Base-by-base conservation (phyloP, 2,113 vertebrate species). In the Bos javanicus region DNA sequence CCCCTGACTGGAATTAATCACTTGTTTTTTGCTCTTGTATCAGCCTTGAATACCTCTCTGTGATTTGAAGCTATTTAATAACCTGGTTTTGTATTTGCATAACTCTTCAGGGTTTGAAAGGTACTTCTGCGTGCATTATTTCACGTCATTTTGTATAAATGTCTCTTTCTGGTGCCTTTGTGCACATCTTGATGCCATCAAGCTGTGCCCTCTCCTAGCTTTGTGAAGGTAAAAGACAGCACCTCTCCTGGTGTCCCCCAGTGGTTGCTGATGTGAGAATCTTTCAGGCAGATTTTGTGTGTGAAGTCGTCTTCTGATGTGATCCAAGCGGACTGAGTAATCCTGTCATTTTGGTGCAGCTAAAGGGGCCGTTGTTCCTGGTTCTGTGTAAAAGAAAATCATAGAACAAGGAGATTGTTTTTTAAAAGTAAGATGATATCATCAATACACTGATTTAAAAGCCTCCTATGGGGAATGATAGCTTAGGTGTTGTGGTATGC, bases 221-320 rank as follows among this genome's bases (percentile, higher is more conserved):
- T 57, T 4, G 0, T 6, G 62, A n/a, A 16, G 19, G 8, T 33
- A 0, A 2, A 48, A 30, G 21, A 48, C 59, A 46, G 15, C 8
- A 3, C 17, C 46, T 74, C 2, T 54, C 52, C 4, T 1, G 13
- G 7, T 3, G 2, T 1, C 10, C 30, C 67, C 52, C 7, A 9
- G 33, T 8, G n/a, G 56, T 36, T 62, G 64, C 43, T n/a, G 57
- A 46, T 7, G 4, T 23, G 87, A 88, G 3, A 26, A 4, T 52
- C 33, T 78, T 81, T n/a, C 54, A 90, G 59, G 48, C 26, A 19
- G 5, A 30, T 60, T 87, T 62, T 67, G 46, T 50, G 17, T 12
- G 21, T 46, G 46, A 74, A 85, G 64, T 36, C 13, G 3, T 76
- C 21, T 57, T 46, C 19, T 48, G 10, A 57, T 4, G 4, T 52